Conservation (phyloP, 2,113 vertebrate species). For the Micronycteris hirsuta region DNA sequence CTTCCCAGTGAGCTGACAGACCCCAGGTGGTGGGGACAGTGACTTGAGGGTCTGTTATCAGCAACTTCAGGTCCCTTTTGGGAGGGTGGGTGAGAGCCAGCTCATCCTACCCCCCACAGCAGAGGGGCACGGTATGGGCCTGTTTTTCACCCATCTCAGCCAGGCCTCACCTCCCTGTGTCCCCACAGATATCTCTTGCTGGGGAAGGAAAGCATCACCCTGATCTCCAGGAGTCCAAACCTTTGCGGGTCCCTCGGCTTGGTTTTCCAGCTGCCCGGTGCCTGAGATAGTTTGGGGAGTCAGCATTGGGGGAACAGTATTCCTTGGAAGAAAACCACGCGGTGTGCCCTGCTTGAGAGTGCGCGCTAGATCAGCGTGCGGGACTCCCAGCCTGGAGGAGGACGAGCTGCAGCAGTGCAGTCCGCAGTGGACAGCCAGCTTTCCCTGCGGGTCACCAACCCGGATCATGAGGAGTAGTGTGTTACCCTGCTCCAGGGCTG, state of each 20-base stretch:
- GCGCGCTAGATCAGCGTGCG: not conserved
- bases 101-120: too few species aligned
- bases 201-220: not conserved
- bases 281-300: not conserved
- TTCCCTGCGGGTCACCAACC: not conserved
- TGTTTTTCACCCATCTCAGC: not conserved
- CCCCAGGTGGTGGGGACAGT: not conserved
- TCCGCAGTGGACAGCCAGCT: not conserved
- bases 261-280: not conserved
- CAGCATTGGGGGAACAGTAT: not conserved
- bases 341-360: not conserved
- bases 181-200: not conserved
- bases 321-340: not conserved
- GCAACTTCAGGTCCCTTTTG: not conserved
- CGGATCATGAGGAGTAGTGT: too few species aligned
- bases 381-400: not conserved
- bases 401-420: not conserved
- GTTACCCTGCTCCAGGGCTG: rapidly evolving
- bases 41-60: not conserved
- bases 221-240: not conserved
- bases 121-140: not conserved
- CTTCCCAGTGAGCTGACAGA: not conserved
- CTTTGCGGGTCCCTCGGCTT: not conserved
- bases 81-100: not conserved
- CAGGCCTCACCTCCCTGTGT: not conserved